Percentiles rank a stretch among this genome's conserved stretches.
phyloP scores from a whole-genome alignment of 92 coral and sea anemone genomes.

The Blastomussa wellsi region DNA sequence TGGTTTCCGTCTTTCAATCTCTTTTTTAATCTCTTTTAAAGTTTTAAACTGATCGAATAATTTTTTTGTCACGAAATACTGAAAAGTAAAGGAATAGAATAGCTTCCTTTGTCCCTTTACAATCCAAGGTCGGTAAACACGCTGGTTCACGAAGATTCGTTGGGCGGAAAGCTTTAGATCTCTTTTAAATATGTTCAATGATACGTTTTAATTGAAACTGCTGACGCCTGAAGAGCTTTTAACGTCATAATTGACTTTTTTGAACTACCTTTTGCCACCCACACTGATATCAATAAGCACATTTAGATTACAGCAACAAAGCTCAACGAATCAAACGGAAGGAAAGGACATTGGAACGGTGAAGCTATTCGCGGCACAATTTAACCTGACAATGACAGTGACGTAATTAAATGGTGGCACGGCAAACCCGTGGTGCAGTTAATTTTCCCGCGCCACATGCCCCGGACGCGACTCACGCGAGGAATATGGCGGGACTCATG shows the following conservation, averaged over 20 bases:
- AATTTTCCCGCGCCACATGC: conserved; percentile 23
- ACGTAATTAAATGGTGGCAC: conserved; percentile 18
- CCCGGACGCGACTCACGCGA: conserved; percentile 19
- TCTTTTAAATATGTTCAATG: neutral
- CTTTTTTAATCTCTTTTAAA: neutral
- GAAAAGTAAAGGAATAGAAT: neutral
- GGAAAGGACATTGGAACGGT: conserved; percentile 17
- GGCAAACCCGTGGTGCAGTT: conserved; percentile 25
- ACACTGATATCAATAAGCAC: conserved; percentile 31
- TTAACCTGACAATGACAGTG: conserved; percentile 8
- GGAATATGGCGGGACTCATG: conserved; percentile 21
- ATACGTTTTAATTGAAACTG: conserved; percentile 32
- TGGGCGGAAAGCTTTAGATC: conserved; percentile 28
- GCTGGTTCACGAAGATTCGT: conserved; percentile 22
- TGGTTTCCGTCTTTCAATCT: neutral
- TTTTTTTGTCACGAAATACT: neutral
- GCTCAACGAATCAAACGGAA: conserved; percentile 24
- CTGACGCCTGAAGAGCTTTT: conserved; percentile 31
- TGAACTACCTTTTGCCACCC: conserved; percentile 34
- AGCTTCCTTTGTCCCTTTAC: neutral
- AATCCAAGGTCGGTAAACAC: neutral
- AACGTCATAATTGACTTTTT: conserved; percentile 29
- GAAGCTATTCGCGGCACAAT: neutral
- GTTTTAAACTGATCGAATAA: neutral
- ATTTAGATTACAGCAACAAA: conserved; percentile 32